Evolutionary conservation across 1,140 invertebrate genomes (phyloP).

Genomic region (Cydia pomonella): DNA sequence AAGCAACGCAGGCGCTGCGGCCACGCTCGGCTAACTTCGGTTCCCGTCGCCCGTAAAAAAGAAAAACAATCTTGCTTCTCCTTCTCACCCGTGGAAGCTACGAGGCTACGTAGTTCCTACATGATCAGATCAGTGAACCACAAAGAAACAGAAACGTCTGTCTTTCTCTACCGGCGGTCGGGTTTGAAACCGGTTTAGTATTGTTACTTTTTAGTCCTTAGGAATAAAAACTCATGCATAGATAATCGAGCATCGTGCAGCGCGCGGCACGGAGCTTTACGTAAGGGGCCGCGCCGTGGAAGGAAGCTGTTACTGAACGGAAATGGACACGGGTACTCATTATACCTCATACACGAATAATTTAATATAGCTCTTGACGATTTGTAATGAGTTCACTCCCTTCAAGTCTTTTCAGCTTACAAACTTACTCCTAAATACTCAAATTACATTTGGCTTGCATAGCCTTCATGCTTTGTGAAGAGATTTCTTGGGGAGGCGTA

Average conservation of each 20-base stretch:
- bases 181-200: constrained; percentile 66
- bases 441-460: neutral
- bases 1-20: constrained; percentile 59
- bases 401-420: neutral
- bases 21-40: constrained; percentile 49
- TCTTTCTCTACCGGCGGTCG: constrained; percentile 64
- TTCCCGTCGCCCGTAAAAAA: constrained; percentile 38
- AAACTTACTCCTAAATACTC: neutral
- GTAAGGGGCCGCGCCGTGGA: constrained; percentile 52
- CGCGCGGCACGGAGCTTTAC: constrained; percentile 50
- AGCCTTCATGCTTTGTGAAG: neutral
- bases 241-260: constrained; percentile 53
- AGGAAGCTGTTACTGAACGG: constrained; percentile 73
- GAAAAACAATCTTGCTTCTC: constrained; percentile 49
- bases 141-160: constrained; percentile 74
- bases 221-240: constrained; percentile 70
- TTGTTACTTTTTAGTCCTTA: constrained; percentile 69
- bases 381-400: neutral
- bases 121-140: constrained; percentile 70
- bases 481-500: neutral
- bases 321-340: constrained; percentile 58
- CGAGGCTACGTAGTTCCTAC: neutral
- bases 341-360: constrained; percentile 17
- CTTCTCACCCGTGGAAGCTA: constrained; percentile 46
- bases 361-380: constrained; percentile 7